A percentile compares a stretch with the other conserved stretches of the same genome.
These are phyloP conservation scores for Pammene aurita DNA, from an alignment of 2,888 invertebrate genomes.

Conservation along the genomic window DNA sequence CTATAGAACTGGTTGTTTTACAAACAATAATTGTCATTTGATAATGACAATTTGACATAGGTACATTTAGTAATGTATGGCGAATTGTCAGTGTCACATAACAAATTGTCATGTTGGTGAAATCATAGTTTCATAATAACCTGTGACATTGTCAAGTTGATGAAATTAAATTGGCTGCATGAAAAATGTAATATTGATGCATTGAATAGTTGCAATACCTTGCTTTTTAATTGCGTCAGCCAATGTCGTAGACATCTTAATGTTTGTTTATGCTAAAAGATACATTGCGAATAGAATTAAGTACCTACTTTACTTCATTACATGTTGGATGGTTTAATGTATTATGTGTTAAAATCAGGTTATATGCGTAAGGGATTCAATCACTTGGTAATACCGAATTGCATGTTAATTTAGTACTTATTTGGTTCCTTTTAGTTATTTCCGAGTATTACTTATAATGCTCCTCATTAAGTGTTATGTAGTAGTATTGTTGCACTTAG, in stretches of 20 bases:
- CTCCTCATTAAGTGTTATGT: background rate
- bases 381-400: slow-evolving; percentile 27
- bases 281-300: no score
- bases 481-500: background rate
- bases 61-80: background rate
- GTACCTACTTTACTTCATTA: no score
- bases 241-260: no score
- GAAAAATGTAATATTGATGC: no score
- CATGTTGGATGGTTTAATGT: background rate
- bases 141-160: background rate
- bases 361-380: background rate
- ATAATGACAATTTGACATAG: background rate
- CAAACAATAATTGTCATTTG: background rate
- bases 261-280: no score
- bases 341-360: background rate
- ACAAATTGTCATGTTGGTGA: background rate
- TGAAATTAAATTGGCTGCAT: background rate
- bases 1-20: background rate
- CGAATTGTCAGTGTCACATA: background rate
- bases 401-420: slow-evolving; percentile 7
- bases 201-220: no score
- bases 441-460: background rate
- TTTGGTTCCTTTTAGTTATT: background rate
- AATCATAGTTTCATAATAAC: background rate
- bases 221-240: no score